phyloP scores from a whole-genome alignment of 2,797 vertebrate genomes.

The Danio aesculapii region DNA sequence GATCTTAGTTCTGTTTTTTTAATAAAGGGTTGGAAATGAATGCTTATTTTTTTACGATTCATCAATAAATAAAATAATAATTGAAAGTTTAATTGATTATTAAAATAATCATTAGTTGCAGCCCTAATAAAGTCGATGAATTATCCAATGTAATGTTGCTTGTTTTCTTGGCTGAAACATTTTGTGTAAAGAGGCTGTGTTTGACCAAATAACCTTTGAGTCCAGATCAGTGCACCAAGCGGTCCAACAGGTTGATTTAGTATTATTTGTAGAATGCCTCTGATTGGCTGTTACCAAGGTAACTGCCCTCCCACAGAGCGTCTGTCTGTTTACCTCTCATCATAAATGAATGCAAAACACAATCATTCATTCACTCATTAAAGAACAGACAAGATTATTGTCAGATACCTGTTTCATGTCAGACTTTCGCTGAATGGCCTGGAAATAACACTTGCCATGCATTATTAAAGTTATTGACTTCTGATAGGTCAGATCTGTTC shows the following conservation, averaged over 20 bases:
- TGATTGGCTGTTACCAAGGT: slow-evolving; percentile 18
- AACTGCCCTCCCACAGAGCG: slow-evolving; percentile 24
- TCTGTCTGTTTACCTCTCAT: slow-evolving; percentile 28
- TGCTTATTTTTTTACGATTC: too few species aligned
- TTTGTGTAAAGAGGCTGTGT: slow-evolving; percentile 9
- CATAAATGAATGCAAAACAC: slow-evolving; percentile 36
- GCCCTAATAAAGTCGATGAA: too few species aligned
- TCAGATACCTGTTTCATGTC: not conserved
- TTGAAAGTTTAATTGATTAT: too few species aligned
- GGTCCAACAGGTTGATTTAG: slow-evolving; percentile 43
- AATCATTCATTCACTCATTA: not conserved
- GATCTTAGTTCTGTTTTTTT: too few species aligned
- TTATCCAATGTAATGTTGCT: not conserved
- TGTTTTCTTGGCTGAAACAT: not conserved
- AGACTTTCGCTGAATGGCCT: not conserved
- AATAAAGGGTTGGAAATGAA: too few species aligned
- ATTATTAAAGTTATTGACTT: not conserved
- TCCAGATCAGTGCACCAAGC: not conserved
- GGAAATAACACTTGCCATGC: not conserved
- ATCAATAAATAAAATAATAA: too few species aligned
- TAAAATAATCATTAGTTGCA: too few species aligned
- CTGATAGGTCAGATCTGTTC: not conserved
- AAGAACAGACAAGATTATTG: not conserved
- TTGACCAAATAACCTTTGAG: slow-evolving; percentile 40
- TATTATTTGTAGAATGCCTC: slow-evolving; percentile 31